These are phyloP conservation scores for Origma solitaria DNA, from an alignment of 2,113 vertebrate species.

Conservation along the genomic window DNA sequence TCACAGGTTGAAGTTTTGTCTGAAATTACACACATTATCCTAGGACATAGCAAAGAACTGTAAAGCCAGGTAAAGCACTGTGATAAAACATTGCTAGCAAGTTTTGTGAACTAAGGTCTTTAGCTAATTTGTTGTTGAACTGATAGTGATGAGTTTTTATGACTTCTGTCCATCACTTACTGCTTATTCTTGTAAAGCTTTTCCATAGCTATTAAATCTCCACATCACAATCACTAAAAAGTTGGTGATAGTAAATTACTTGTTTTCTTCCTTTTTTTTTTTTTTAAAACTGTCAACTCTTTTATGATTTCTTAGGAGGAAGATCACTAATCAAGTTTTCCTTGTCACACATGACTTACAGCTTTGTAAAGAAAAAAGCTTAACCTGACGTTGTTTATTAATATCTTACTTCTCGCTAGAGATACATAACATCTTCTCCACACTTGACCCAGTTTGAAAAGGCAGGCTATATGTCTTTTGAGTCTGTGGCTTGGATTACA, in stretches of 20 bases:
- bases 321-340: background rate
- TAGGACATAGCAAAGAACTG: background rate
- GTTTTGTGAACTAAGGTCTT: background rate
- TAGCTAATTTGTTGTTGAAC: background rate
- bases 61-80: background rate
- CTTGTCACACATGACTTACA: background rate
- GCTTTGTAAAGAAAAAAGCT: background rate
- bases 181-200: background rate
- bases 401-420: background rate
- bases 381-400: conserved; percentile 3
- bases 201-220: background rate
- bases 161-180: background rate
- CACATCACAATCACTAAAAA: background rate
- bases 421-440: conserved; percentile 34
- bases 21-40: background rate
- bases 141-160: background rate
- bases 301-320: background rate
- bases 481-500: conserved; percentile 61
- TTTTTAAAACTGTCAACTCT: background rate
- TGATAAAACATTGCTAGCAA: background rate
- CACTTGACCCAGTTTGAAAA: conserved; percentile 55
- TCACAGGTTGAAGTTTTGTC: background rate
- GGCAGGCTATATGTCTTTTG: conserved; percentile 1
- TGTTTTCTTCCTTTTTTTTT: background rate
- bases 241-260: background rate